Base-by-base conservation (phyloP, 2,888 invertebrate genomes). In the Ferdinandea cuprea region DNA sequence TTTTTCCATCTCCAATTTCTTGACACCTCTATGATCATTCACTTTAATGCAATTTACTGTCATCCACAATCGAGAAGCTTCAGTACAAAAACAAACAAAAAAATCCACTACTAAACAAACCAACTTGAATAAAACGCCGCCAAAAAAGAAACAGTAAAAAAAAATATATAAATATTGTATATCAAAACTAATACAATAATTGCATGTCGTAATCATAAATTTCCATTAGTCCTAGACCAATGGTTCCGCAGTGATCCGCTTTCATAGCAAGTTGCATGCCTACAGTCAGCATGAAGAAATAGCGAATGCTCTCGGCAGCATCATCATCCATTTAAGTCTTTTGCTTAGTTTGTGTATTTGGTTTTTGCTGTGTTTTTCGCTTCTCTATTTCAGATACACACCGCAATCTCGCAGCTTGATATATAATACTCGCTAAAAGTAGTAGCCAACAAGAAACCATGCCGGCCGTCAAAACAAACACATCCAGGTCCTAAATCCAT, bases 141-240 rank as follows among this genome's bases (percentile, higher is more conserved):
- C n/a, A n/a, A 3, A 2, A 35, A 35, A 11, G 9, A 19, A 21
- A 11, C 19, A 44, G 1, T 19, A 9, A 44, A 44, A 11, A 44
- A 19, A 44, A 44, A 9, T 3, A 19, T 2, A 40, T 15, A n/a
- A n/a, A n/a, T n/a, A n/a, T n/a, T n/a, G 8, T 17, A 42, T 9
- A 44, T 17, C 17, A 44, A 44, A 44, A 1, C 9, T 19, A 42
- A 21, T 74, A 17, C 15, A 13, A 37, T 32, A 66, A 74, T 25
- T 63, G 63, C 56, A 35, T 32, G 42, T 32, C 56, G 42, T 63
- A 66, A 80, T 73, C 68, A 72, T 69, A 63, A 52, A 74, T 44
- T 65, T 46, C 69, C 74, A 80, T 80, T 74, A 80, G 63, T 65
- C 80, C 56, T 69, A 32, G 48, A 68, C 59, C 17, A 54, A 66